These are phyloP conservation scores for Subacronicta megacephala DNA, from an alignment of 2,888 invertebrate species.

Conservation along the genomic window DNA sequence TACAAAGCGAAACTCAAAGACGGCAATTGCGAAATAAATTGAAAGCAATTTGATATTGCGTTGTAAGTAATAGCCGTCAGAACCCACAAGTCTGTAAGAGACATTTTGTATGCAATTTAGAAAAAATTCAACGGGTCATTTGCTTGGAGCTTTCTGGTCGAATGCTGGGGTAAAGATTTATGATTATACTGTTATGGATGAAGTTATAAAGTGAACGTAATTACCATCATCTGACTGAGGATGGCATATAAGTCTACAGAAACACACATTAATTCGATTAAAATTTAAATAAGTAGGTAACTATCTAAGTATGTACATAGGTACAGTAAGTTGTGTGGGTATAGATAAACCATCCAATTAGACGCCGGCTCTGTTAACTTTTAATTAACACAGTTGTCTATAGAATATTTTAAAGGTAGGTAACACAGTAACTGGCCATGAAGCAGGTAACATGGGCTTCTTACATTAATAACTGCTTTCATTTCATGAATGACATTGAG, in stretches of 20 bases:
- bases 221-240: constrained; percentile 19
- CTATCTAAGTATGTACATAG: constrained; percentile 28
- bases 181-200: constrained; percentile 55
- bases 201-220: constrained; percentile 6
- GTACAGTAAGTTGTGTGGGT: constrained; percentile 35
- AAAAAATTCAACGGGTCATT: constrained; percentile 78
- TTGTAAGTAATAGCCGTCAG: constrained; percentile 89
- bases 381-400: constrained; percentile 75
- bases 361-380: constrained; percentile 75
- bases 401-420: constrained; percentile 55
- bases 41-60: constrained; percentile 90
- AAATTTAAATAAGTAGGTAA: too few species aligned
- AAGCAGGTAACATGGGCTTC: constrained; percentile 33
- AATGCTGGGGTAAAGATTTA: constrained; percentile 60
- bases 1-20: constrained; percentile 90
- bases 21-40: constrained; percentile 90
- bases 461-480: constrained; percentile 21
- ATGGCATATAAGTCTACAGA: constrained; percentile 42
- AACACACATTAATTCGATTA: too few species aligned
- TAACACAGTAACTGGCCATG: constrained; percentile 48
- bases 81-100: constrained; percentile 81
- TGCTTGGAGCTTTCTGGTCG: constrained; percentile 68
- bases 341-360: constrained; percentile 75
- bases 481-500: too few species aligned
- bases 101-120: constrained; percentile 85